Evolutionary conservation across 2,113 vertebrate genomes (phyloP), one percentile per base, ranked within the genome.

Genomic region (Clarias macrocephalus): DNA sequence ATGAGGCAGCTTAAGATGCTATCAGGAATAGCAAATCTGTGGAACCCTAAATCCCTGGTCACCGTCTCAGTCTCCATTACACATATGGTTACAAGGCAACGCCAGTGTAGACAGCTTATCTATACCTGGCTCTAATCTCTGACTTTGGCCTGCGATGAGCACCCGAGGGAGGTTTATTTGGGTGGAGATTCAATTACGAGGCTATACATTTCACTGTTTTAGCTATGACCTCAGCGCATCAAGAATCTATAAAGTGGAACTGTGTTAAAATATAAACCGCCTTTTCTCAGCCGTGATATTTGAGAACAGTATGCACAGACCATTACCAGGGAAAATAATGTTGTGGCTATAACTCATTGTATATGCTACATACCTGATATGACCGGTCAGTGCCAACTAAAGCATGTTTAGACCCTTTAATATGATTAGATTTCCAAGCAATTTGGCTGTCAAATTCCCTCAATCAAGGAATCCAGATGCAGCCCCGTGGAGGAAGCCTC

Each of bases 1-100:
- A 89, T 92, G 92, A 93, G 90, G 93, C 94, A 94, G 88, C 89
- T 90, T 87, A 87, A 88, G 90, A 94, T 94, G 92, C 92, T 88
- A 92, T 93, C 92, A 13, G 37, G 91, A 90, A 91, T 88, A 81
- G 90, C 66, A 11, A 88, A 84, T 33, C 85, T 25, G 86, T 85
- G 28, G 86, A 89, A 90, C 68, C 56, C 42, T 82, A 82, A 73
- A 87, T 70, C 52, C 80, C 81, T 91, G 93, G 91, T 91, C 86
- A 87, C 77, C 5, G 59, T 93, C 92, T 92, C 92, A 87, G 85
- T 86, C 77, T 85, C 87, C 83, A 88, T 91, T 87, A 82, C 90
- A 91, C 21, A 21, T 37, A 48, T 16, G 16, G n/a, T 19, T 82
- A 76, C 65, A 68, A 68, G n/a, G 52, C 60, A 48, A 54, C 19